phyloP scores from a whole-genome alignment of 2,113 vertebrate genomes.

The Leptodactylus fuscus region DNA sequence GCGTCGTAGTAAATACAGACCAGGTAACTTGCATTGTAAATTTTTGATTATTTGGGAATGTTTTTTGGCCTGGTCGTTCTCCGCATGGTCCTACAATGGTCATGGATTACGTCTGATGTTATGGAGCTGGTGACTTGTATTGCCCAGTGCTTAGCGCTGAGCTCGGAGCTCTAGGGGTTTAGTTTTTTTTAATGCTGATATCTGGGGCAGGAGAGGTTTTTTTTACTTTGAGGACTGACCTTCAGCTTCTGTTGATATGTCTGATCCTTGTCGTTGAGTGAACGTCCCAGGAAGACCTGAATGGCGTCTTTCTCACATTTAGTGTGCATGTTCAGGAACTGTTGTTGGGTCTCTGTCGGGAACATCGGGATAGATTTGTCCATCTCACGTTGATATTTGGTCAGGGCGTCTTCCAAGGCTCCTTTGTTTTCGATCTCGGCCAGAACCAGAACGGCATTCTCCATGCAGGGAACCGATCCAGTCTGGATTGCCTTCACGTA shows the following conservation, averaged over 20 bases:
- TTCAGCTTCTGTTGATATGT: conserved; percentile 26
- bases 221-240: too few species aligned
- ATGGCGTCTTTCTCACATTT: conserved; percentile 56
- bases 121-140: too few species aligned
- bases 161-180: too few species aligned
- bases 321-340: conserved; percentile 55
- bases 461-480: conserved; percentile 66
- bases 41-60: too few species aligned
- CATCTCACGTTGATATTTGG: conserved; percentile 46
- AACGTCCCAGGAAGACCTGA: conserved; percentile 60
- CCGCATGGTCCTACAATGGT: too few species aligned
- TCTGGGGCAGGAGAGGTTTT: too few species aligned
- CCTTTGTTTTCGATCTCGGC: conserved; percentile 64
- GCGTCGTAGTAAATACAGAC: too few species aligned
- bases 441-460: conserved; percentile 63
- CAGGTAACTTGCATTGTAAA: too few species aligned
- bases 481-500: conserved; percentile 66
- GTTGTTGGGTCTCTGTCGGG: conserved; percentile 57
- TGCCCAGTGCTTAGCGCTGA: too few species aligned
- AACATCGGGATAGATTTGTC: conserved; percentile 53
- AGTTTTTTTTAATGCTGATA: too few species aligned
- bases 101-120: too few species aligned
- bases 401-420: conserved; percentile 52
- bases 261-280: conserved; percentile 61
- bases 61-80: too few species aligned